Evolutionary conservation across 2,113 vertebrate genomes (phyloP).

Genomic region (Dromiciops gliroides): DNA sequence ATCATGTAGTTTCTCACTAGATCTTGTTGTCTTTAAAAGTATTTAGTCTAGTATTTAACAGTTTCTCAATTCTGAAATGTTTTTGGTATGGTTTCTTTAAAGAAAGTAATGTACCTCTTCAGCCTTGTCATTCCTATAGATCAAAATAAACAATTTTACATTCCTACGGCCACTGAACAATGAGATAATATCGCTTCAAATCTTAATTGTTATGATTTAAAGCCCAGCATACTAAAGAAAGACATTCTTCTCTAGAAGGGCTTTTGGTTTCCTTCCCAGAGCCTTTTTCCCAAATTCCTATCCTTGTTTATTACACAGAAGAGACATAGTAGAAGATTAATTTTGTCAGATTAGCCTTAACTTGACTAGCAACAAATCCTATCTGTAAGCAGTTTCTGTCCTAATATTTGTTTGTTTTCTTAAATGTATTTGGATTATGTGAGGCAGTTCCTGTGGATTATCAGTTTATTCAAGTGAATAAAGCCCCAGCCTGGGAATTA

Average conservation of each 20-base stretch:
- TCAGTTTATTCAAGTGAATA: background rate
- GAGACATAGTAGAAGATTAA: background rate
- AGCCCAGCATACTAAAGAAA: background rate
- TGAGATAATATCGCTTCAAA: background rate
- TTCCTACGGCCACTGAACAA: background rate
- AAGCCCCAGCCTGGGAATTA: background rate
- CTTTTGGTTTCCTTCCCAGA: background rate
- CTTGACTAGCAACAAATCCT: background rate
- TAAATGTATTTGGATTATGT: background rate
- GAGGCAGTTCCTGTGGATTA: background rate
- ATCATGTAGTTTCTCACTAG: background rate
- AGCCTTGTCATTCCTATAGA: conserved; percentile 17
- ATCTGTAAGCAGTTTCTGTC: background rate
- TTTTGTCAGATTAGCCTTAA: background rate
- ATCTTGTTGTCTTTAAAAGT: background rate
- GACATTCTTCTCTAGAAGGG: background rate
- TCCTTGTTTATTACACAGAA: background rate
- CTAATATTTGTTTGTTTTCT: background rate
- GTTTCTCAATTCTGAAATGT: background rate
- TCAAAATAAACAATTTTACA: conserved; percentile 1
- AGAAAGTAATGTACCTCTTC: background rate
- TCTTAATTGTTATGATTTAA: background rate
- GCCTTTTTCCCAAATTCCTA: background rate
- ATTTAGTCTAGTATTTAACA: background rate
- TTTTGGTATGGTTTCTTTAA: background rate